Percentiles rank a stretch among this genome's conserved stretches.
These are phyloP conservation scores for Myiotriccus ornatus DNA, from an alignment of 2,797 vertebrate genomes.

Conservation along the genomic window DNA sequence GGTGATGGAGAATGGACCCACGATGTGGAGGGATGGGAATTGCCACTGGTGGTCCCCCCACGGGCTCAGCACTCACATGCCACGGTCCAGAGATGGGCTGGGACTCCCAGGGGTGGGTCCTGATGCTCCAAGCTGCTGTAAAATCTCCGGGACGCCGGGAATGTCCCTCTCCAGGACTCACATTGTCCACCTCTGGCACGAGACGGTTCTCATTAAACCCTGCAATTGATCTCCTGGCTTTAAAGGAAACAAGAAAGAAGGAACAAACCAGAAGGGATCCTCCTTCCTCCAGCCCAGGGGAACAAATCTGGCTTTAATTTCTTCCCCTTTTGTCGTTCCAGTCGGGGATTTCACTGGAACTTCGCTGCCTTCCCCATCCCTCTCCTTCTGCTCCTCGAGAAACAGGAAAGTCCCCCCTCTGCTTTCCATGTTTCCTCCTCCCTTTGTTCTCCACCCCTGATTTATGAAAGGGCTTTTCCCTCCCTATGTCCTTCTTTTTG, in stretches of 20 bases:
- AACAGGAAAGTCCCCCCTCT: constrained; percentile 8
- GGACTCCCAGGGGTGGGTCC: background rate
- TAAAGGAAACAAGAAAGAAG: constrained; percentile 61
- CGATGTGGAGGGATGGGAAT: accelerated
- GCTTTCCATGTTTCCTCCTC: constrained; percentile 34
- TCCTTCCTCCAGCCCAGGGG: constrained; percentile 58
- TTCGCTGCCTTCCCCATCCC: background rate
- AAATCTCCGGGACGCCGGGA: background rate
- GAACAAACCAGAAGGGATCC: constrained; percentile 43
- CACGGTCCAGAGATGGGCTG: background rate
- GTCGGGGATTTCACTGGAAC: constrained; percentile 43
- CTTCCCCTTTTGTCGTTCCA: constrained; percentile 24
- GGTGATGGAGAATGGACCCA: accelerated
- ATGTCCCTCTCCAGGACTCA: background rate
- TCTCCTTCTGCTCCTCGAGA: background rate
- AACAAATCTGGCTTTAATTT: constrained; percentile 60
- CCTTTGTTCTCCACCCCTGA: constrained; percentile 46
- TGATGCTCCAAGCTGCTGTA: background rate
- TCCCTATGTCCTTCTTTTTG: background rate
- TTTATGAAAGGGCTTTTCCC: constrained; percentile 38
- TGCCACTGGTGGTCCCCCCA: accelerated
- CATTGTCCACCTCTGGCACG: constrained; percentile 35
- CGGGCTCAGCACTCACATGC: background rate
- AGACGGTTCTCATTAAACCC: constrained; percentile 48
- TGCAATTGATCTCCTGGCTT: constrained; percentile 41